Evolutionary conservation across 2,113 vertebrate genomes (phyloP).

Genomic region (Spilogale gracilis): DNA sequence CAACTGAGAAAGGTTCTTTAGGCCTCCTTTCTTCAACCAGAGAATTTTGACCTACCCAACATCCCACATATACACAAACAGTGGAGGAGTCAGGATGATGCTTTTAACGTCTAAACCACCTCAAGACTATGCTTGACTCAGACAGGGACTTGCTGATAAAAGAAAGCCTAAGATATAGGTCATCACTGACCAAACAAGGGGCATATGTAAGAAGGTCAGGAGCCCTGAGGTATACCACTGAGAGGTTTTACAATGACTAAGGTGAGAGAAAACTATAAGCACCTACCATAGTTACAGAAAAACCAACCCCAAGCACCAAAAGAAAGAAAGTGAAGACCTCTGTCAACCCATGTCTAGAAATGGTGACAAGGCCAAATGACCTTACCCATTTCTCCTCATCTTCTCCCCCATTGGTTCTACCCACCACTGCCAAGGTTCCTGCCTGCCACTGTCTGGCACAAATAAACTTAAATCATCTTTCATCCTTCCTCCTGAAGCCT

Average conservation of each 20-base stretch:
- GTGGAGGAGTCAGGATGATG: background rate
- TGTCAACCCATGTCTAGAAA: background rate
- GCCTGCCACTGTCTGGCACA: background rate
- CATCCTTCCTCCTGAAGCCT: background rate
- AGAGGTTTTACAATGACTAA: background rate
- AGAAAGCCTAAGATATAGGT: background rate
- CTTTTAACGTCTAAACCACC: background rate
- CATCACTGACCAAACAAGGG: background rate
- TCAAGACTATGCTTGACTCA: background rate
- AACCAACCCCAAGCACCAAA: background rate
- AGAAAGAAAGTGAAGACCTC: background rate
- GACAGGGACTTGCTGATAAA: background rate
- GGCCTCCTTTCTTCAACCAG: background rate
- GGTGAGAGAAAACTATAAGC: background rate
- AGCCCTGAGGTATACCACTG: background rate
- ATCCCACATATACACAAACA: background rate
- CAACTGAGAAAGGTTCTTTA: background rate
- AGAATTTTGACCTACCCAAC: background rate
- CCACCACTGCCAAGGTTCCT: background rate
- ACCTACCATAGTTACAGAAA: background rate
- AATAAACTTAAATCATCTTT: background rate
- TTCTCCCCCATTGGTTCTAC: background rate
- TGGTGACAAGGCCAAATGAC: background rate
- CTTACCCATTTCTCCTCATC: background rate
- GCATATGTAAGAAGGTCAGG: background rate